These are phyloP conservation scores for Pheosia gnoma DNA, from an alignment of 2,888 invertebrate genomes.

Conservation along the genomic window DNA sequence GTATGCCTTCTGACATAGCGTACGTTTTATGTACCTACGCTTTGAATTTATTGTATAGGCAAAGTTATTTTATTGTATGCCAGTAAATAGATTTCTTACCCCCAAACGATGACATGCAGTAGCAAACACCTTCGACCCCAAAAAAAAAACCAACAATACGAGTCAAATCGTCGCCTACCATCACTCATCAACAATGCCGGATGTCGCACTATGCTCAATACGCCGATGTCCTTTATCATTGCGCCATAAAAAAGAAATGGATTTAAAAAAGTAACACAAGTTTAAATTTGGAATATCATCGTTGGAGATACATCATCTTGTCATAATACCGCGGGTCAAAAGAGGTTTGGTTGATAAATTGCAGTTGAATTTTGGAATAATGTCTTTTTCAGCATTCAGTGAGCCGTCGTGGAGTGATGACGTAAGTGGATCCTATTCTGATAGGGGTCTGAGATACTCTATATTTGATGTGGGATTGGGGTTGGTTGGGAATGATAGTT, in stretches of 20 bases:
- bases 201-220: conserved; percentile 69
- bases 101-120: conserved; percentile 53
- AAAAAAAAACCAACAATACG: conserved; percentile 48
- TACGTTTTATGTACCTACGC: too few relatives aligned
- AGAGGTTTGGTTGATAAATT: conserved; percentile 81
- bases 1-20: too few relatives aligned
- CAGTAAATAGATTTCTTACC: background rate
- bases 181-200: conserved; percentile 73
- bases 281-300: conserved; percentile 78
- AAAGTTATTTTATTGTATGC: background rate
- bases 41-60: too few relatives aligned
- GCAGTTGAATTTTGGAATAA: conserved; percentile 81
- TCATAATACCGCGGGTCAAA: conserved; percentile 82
- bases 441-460: conserved; percentile 36
- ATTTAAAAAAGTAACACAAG: conserved; percentile 64
- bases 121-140: conserved; percentile 42
- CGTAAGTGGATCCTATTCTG: conserved; percentile 64
- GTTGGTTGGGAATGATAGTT: conserved; percentile 3
- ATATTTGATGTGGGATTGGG: conserved; percentile 26
- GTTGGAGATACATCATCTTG: conserved; percentile 80
- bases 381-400: conserved; percentile 81
- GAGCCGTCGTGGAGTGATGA: conserved; percentile 61
- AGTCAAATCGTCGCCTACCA: conserved; percentile 59
- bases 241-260: conserved; percentile 46
- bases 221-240: conserved; percentile 43